Percentiles rank a stretch among this genome's conserved stretches.
Evolutionary conservation across 2,797 vertebrate genomes (phyloP).

Genomic region (Miopithecus talapoin): DNA sequence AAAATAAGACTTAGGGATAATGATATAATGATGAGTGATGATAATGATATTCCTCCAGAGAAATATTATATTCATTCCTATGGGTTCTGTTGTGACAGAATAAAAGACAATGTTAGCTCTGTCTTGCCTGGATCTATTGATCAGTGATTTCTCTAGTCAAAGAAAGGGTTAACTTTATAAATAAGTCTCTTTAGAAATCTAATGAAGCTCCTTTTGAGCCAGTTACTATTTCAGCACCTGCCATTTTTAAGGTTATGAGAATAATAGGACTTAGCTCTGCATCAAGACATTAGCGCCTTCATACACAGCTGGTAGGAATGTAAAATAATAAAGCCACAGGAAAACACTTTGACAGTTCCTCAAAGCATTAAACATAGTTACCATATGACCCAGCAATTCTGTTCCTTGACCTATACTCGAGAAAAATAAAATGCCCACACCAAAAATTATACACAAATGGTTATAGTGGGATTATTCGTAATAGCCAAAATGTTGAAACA

Average conservation of each 20-base stretch:
- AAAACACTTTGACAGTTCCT: neutral
- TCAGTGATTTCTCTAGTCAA: neutral
- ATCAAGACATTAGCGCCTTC: neutral
- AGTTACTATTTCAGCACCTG: neutral
- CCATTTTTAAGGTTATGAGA: neutral
- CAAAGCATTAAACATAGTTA: neutral
- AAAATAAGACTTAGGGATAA: neutral
- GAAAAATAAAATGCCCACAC: neutral
- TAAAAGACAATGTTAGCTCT: neutral
- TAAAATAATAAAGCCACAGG: neutral
- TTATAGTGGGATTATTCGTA: neutral
- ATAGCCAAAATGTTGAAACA: neutral
- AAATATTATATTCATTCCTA: neutral
- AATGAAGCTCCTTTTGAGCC: neutral
- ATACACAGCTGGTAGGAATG: neutral
- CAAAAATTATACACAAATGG: neutral
- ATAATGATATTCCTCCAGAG: neutral
- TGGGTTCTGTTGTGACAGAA: neutral
- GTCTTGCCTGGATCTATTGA: neutral
- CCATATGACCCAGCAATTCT: neutral
- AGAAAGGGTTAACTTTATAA: neutral
- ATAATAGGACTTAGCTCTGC: neutral
- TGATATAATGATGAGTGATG: neutral
- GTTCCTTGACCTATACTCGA: neutral
- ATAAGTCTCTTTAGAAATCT: neutral